phyloP scores from a whole-genome alignment of 2,797 vertebrate genomes.

The Ceryle rudis region DNA sequence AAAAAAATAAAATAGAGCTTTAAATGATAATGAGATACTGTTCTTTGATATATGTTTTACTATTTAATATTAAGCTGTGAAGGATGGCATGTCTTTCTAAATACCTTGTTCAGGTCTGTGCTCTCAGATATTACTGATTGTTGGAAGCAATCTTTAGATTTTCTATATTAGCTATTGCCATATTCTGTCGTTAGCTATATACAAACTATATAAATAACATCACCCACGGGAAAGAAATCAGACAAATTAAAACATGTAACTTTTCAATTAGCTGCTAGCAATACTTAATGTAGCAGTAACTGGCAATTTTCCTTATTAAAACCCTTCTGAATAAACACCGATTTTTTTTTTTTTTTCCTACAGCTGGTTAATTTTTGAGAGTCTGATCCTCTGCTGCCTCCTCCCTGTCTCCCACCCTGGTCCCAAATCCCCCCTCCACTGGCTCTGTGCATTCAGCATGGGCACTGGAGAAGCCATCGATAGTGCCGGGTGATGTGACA shows the following conservation, averaged over 20 bases:
- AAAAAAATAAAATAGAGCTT: background rate
- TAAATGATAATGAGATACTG: conserved; percentile 15
- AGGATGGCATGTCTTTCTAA: conserved; percentile 55
- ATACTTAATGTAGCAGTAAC: conserved; percentile 41
- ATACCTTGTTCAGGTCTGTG: conserved; percentile 55
- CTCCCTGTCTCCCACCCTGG: background rate
- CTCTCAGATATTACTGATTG: conserved; percentile 35
- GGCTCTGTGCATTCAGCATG: background rate
- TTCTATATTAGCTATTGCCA: background rate
- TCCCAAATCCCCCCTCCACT: background rate
- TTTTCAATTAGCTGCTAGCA: conserved; percentile 57
- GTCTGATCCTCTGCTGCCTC: background rate
- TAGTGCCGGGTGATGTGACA: background rate
- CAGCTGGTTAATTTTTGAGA: background rate
- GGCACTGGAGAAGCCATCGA: background rate
- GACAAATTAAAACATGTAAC: conserved; percentile 46
- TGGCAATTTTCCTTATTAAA: conserved; percentile 43
- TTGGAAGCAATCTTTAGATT: conserved; percentile 54
- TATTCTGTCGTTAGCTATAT: conserved; percentile 46
- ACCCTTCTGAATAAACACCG: background rate
- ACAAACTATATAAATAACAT: conserved; percentile 65
- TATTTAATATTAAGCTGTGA: conserved; percentile 15
- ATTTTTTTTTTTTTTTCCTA: background rate
- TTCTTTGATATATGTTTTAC: background rate
- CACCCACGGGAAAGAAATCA: conserved; percentile 57